A percentile compares a stretch with the other conserved stretches of the same genome.
phyloP scores from a whole-genome alignment of 2,888 invertebrate species.

The Candidula unifasciata region DNA sequence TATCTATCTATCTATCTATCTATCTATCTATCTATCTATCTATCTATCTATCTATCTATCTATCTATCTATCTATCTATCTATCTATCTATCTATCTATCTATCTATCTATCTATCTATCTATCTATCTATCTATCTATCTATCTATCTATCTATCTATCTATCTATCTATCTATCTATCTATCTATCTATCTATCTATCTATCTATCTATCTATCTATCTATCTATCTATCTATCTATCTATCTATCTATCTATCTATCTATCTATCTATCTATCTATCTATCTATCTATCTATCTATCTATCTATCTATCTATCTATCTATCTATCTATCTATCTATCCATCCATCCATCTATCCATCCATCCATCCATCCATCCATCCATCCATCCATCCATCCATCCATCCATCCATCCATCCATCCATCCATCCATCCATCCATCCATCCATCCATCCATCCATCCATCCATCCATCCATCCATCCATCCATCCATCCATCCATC shows the following conservation, averaged over 20 bases:
- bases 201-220: not conserved
- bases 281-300: not conserved
- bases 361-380: not conserved
- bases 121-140: not conserved
- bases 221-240: not conserved
- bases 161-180: too few relatives aligned
- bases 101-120: not conserved
- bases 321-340: not conserved
- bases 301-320: not conserved
- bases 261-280: not conserved
- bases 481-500: too few relatives aligned
- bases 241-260: not conserved
- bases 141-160: not conserved
- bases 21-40: not conserved
- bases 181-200: not conserved
- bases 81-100: not conserved
- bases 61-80: too few relatives aligned
- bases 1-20: not conserved
- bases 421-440: not conserved
- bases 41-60: not conserved
- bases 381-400: not conserved
- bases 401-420: not conserved
- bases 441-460: too few relatives aligned
- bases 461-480: too few relatives aligned
- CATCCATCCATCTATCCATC: too few relatives aligned